A percentile compares a stretch with the other conserved stretches of the same genome.
These are phyloP conservation scores for Torymus tubicola DNA, from an alignment of 2,888 invertebrate genomes.

Conservation along the genomic window DNA sequence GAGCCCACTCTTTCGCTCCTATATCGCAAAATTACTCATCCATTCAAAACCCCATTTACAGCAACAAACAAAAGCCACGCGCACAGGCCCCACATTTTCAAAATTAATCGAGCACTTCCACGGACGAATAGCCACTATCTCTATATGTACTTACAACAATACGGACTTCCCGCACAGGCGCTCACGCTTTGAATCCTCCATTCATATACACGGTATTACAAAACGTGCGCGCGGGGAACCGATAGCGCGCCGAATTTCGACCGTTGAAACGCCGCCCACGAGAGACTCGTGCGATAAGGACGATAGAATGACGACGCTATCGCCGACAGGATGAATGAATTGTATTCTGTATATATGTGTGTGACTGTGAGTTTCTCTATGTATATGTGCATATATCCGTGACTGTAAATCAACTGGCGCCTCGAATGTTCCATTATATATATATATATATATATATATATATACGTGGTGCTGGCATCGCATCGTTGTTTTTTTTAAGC, in stretches of 20 bases:
- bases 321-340: slow-evolving; percentile 20
- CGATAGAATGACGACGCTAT: slow-evolving; percentile 8
- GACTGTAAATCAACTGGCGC: slow-evolving; percentile 35
- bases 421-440: slow-evolving; percentile 11
- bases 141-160: not conserved
- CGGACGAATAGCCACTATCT: no score
- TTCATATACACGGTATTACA: slow-evolving; percentile 1
- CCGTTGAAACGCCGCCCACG: slow-evolving; percentile 1
- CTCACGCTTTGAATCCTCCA: not conserved
- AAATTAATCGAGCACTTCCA: no score
- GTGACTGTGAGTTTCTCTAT: no score
- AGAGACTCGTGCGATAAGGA: not conserved
- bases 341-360: not conserved
- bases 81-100: no score
- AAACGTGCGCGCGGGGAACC: not conserved
- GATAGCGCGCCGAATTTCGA: slow-evolving; percentile 23
- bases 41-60: no score
- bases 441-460: not conserved
- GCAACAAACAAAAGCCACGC: no score
- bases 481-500: no score
- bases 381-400: not conserved
- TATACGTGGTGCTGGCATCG: no score
- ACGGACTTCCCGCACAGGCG: not conserved
- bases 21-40: no score
- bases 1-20: no score